A percentile compares a stretch with the other conserved stretches of the same genome.
Conservation (phyloP, 2,888 invertebrate species). For the Ommatoiulus sabulosus region DNA sequence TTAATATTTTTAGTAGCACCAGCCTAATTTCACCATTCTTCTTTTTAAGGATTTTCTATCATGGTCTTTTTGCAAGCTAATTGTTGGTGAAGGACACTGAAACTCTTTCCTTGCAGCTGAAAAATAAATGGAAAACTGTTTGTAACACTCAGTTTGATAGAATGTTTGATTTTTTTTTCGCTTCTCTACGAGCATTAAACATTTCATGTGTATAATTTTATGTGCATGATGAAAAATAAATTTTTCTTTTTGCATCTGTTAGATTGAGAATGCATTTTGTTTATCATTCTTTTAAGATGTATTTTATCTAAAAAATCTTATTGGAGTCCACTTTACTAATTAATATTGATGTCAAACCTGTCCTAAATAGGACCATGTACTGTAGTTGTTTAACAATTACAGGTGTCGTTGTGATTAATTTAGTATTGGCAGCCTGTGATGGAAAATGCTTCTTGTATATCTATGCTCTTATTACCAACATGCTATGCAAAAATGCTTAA, state of each 20-base stretch:
- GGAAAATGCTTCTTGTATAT: background rate
- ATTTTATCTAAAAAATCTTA: background rate
- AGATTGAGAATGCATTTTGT: background rate
- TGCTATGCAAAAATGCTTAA: background rate
- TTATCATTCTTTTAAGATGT: background rate
- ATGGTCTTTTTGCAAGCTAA: background rate
- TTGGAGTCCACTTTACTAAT: background rate
- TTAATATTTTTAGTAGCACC: background rate
- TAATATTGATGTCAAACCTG: background rate
- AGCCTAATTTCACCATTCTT: background rate
- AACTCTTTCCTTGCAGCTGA: background rate
- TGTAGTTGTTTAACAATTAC: background rate
- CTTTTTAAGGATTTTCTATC: background rate
- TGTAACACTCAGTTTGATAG: background rate
- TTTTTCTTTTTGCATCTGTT: slow-evolving; percentile 9
- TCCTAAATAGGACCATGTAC: background rate
- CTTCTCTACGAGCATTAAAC: background rate
- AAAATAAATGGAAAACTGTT: background rate
- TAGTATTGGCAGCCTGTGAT: background rate
- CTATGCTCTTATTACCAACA: background rate
- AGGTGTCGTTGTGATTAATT: background rate
- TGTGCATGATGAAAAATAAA: slow-evolving; percentile 19
- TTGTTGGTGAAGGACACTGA: background rate
- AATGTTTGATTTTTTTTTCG: background rate
- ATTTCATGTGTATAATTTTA: background rate